Conservation (phyloP, 2,113 vertebrate species). For the Eurystomus gularis region DNA sequence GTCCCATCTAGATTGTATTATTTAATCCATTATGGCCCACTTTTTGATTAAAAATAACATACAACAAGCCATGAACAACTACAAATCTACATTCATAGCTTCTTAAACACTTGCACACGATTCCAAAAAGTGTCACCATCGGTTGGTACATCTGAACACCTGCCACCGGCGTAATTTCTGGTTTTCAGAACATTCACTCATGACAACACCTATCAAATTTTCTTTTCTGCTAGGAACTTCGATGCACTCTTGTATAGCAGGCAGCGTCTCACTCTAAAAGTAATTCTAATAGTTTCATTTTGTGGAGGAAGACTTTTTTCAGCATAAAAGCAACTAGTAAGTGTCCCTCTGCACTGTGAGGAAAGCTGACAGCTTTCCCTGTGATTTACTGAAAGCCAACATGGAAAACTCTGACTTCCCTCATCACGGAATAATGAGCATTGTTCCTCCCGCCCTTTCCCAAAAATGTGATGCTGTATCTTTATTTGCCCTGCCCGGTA, state of each 20-base stretch:
- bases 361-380: neutral
- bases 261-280: neutral
- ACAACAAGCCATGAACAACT: neutral
- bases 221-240: neutral
- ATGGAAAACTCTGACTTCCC: neutral
- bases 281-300: neutral
- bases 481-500: neutral
- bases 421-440: neutral
- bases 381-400: neutral
- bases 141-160: neutral
- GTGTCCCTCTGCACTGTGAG: no score
- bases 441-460: neutral
- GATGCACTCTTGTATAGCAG: neutral
- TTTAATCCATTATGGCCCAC: neutral
- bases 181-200: neutral
- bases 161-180: neutral
- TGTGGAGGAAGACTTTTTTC: neutral
- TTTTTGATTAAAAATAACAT: neutral
- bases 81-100: neutral
- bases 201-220: neutral
- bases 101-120: neutral
- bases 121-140: neutral
- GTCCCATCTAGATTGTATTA: neutral
- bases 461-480: accelerated
- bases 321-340: neutral